Percentiles rank a stretch among this genome's conserved stretches.
phyloP scores from a whole-genome alignment of 2,888 invertebrate genomes.

The Adelognathus sp. region DNA sequence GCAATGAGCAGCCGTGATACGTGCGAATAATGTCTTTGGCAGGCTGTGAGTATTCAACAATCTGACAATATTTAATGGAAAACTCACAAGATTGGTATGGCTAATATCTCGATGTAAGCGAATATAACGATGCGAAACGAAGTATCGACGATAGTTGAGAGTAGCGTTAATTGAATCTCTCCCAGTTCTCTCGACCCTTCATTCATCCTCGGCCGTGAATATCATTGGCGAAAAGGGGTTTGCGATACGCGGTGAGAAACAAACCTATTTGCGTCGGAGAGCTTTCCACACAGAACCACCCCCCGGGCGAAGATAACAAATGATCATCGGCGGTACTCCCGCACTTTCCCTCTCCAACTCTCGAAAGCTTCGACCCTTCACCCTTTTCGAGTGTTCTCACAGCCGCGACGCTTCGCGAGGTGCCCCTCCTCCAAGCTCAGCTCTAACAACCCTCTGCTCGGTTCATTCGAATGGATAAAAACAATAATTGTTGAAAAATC shows the following conservation, averaged over 20 bases:
- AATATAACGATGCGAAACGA: slow-evolving; percentile 27
- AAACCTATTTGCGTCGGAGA: slow-evolving; percentile 73
- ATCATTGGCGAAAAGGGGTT: slow-evolving; percentile 57
- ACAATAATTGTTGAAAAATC: not conserved
- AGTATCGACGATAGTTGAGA: slow-evolving; percentile 31
- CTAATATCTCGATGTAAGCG: slow-evolving; percentile 22
- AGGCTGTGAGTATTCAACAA: too few relatives aligned
- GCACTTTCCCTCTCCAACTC: slow-evolving; percentile 63
- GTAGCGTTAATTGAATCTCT: slow-evolving; percentile 55
- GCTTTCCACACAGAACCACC: slow-evolving; percentile 65
- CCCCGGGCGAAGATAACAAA: slow-evolving; percentile 73
- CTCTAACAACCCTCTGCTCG: slow-evolving; percentile 27
- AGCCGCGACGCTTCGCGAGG: slow-evolving; percentile 17
- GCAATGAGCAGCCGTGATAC: too few relatives aligned
- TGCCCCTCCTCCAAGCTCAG: slow-evolving; percentile 19
- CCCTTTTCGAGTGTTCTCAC: slow-evolving; percentile 45
- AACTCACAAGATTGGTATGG: not conserved
- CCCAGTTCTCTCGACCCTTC: slow-evolving; percentile 63
- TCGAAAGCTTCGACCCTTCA: slow-evolving; percentile 59
- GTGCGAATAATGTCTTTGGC: too few relatives aligned
- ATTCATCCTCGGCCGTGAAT: slow-evolving; percentile 65
- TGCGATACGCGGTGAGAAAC: slow-evolving; percentile 56
- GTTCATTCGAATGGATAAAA: slow-evolving; percentile 53
- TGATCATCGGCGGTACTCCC: slow-evolving; percentile 67
- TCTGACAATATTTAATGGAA: not conserved